phyloP scores from a whole-genome alignment of 2,797 vertebrate genomes.

The Phylloscopus collybita region DNA sequence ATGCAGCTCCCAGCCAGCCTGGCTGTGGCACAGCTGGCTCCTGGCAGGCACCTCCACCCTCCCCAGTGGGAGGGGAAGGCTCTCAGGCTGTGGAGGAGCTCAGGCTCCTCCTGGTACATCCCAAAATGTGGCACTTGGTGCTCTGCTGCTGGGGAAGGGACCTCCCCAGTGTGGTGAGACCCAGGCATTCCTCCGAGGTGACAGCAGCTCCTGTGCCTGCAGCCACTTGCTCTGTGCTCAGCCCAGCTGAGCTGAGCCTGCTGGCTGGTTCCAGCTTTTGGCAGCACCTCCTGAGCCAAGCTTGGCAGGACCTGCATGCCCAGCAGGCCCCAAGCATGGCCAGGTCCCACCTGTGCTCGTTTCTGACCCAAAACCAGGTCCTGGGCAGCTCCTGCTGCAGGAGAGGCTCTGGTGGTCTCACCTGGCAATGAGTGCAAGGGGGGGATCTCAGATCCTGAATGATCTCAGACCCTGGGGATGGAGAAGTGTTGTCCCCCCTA shows the following conservation, averaged over 20 bases:
- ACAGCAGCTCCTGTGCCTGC: neutral
- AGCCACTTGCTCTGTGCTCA: neutral
- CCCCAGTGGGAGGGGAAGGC: neutral
- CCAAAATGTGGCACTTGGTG: neutral
- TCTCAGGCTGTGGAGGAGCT: neutral
- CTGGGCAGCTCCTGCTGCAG: neutral
- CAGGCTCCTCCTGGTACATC: neutral
- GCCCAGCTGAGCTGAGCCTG: neutral
- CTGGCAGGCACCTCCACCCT: neutral
- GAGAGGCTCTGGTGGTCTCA: neutral
- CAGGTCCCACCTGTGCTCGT: fast-evolving
- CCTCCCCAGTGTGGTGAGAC: neutral
- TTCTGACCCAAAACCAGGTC: neutral
- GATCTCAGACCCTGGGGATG: neutral
- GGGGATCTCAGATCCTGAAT: neutral
- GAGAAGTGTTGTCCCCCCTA: neutral
- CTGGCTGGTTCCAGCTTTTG: neutral
- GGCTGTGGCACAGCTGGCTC: neutral
- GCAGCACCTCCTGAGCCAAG: neutral
- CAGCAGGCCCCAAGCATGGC: neutral
- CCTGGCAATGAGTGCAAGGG: neutral
- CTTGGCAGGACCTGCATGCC: neutral
- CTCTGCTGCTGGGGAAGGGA: neutral
- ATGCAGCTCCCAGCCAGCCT: neutral
- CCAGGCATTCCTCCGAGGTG: neutral